Percentiles rank a stretch among this genome's conserved stretches.
phyloP scores from a whole-genome alignment of 2,113 vertebrate species.

The Ailuropoda melanoleuca region DNA sequence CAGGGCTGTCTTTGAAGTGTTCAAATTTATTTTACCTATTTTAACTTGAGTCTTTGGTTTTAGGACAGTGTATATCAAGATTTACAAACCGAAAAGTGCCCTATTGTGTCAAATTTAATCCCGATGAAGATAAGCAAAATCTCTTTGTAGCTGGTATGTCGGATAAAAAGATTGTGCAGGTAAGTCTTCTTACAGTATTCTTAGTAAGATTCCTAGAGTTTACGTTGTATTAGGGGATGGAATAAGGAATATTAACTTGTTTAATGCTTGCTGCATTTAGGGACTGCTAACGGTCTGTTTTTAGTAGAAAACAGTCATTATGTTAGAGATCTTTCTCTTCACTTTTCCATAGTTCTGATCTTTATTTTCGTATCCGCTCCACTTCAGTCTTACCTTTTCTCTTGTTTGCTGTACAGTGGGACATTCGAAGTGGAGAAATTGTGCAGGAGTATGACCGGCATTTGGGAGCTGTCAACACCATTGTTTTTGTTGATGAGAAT shows the following conservation, averaged over 20 bases:
- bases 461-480: constrained; percentile 98
- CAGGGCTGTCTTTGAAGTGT: neutral
- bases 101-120: constrained; percentile 99
- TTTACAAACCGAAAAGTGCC: constrained; percentile 99
- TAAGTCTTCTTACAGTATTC: constrained; percentile 75
- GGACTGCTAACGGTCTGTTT: neutral
- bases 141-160: constrained; percentile 99
- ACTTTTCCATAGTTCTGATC: neutral
- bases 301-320: neutral
- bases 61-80: constrained; percentile 96
- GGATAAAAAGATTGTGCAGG: constrained; percentile 99
- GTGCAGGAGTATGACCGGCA: constrained; percentile 99
- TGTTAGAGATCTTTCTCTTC: neutral
- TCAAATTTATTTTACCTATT: constrained; percentile 18
- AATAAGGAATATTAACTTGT: neutral
- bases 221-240: neutral
- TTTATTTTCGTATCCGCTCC: neutral
- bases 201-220: neutral
- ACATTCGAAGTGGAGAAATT: constrained; percentile 95
- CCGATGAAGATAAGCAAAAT: constrained; percentile 97
- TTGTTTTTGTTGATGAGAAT: constrained; percentile 99
- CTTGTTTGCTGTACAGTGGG: constrained; percentile 88
- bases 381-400: constrained; percentile 31
- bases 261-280: neutral
- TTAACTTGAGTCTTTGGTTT: constrained; percentile 63